phyloP scores from a whole-genome alignment of 2,797 vertebrate genomes.

The Onychomys torridus region DNA sequence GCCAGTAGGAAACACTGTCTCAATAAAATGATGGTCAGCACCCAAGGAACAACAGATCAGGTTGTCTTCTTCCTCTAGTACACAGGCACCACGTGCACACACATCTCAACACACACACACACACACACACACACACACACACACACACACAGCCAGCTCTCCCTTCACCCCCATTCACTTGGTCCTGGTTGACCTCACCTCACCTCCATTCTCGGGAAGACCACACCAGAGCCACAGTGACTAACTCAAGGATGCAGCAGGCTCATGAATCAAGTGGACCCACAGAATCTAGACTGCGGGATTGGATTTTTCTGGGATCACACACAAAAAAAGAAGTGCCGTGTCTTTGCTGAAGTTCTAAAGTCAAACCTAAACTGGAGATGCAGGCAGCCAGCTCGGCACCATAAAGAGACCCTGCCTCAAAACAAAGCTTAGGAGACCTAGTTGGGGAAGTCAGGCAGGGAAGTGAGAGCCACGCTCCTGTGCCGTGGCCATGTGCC shows the following conservation, averaged over 20 bases:
- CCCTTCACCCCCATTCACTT: neutral
- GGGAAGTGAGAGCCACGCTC: neutral
- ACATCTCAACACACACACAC: neutral
- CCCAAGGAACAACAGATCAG: neutral
- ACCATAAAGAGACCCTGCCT: neutral
- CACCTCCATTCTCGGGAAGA: neutral
- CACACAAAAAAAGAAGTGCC: neutral
- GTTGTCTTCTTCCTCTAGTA: neutral
- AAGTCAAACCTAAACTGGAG: neutral
- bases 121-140: neutral
- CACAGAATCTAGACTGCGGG: neutral
- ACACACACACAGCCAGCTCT: neutral
- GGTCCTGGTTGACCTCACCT: neutral
- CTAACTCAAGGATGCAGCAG: neutral
- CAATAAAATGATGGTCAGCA: neutral
- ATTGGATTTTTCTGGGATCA: neutral
- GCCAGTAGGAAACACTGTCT: neutral
- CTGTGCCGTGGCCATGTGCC: neutral
- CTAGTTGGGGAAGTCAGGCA: neutral
- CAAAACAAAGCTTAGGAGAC: neutral
- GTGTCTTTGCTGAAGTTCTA: neutral
- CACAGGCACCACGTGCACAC: neutral
- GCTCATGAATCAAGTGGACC: neutral
- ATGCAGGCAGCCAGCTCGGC: neutral
- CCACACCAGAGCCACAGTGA: neutral